Base-by-base conservation (phyloP, 2,797 vertebrate genomes). In the Sylvia borin region DNA sequence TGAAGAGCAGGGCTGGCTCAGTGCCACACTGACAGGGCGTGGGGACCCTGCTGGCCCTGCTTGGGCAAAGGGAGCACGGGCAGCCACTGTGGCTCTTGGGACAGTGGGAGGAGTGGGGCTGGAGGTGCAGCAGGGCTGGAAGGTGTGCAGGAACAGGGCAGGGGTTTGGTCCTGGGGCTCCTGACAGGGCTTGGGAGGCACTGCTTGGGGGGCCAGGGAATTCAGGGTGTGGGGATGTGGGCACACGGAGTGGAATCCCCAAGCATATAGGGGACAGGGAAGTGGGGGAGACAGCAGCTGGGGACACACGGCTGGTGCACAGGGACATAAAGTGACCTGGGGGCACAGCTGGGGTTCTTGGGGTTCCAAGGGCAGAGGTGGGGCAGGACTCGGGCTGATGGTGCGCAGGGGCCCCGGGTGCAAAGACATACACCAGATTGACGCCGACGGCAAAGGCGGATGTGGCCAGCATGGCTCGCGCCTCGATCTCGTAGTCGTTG, bases 401-500 rank as follows among this genome's bases (percentile, higher is more conserved):
- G 29, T 7, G 4, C 1, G 0, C 2, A 8, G 74, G 54, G 13
- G 13, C 3, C 0, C 1, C 0, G 4, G 31, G 16, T 1, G 3
- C 3, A 6, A 1, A 24, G 48, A 48, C 48, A 48, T 48, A 48
- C 48, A 48, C 90, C 79, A 99, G 97, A 73, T 99, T 99, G 96
- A 99, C 98, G 9, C 98, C 97, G 32, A 99, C 98, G 0, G 99
- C 99, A 0, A 99, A 98, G 70, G 98, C 98, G 0, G 99, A 99
- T 0, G 99, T 99, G 82, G 99, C 97, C 53, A 99, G 97, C 99
- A 99, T 99, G 65, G 99, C 99, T 3, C 97, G 97, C 0, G 98
- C 99, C 67, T 99, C 98, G 0, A 99, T 99, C 97, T 99, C 99
- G 7, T 99, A 99, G 97, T 99, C 98, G 1, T 98, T 98, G 95